Conservation (phyloP, 2,888 invertebrate genomes). For the Morpho helenor region DNA sequence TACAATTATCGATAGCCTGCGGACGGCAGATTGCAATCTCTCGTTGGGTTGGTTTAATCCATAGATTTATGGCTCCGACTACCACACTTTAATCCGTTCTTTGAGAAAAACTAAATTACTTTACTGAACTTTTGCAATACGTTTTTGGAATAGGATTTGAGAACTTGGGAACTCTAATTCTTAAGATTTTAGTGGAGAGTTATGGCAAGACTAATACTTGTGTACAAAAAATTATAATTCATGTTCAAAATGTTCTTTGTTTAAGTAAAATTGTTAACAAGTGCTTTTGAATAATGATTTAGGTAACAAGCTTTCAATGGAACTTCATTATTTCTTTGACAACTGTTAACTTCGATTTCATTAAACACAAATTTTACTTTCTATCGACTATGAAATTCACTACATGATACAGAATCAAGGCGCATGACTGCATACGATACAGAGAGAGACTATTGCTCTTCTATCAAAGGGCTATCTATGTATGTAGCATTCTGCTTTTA, state of each 20-base stretch:
- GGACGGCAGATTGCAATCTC: conserved; percentile 66
- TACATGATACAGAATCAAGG: no score
- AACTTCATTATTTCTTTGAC: neutral
- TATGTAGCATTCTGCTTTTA: no score
- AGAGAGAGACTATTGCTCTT: no score
- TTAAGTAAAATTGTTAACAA: no score
- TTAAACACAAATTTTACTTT: no score
- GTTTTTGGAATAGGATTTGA: conserved; percentile 20
- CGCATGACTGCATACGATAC: no score
- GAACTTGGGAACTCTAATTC: conserved; percentile 5
- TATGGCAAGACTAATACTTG: neutral
- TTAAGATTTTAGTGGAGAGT: conserved; percentile 2
- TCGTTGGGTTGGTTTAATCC: conserved; percentile 69
- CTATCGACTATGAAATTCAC: no score
- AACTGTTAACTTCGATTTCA: no score
- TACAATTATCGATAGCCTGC: conserved; percentile 66
- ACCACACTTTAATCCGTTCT: conserved; percentile 60
- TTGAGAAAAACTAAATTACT: conserved; percentile 49
- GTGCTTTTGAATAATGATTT: neutral
- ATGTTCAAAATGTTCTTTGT: no score
- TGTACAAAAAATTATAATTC: neutral
- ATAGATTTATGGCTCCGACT: conserved; percentile 65
- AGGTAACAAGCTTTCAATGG: neutral
- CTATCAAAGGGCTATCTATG: no score
- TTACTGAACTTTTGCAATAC: conserved; percentile 26